Percentiles rank a stretch among this genome's conserved stretches.
These are phyloP conservation scores for Protomyctophum bolini DNA, from an alignment of 2,113 vertebrate species.

Conservation along the genomic window DNA sequence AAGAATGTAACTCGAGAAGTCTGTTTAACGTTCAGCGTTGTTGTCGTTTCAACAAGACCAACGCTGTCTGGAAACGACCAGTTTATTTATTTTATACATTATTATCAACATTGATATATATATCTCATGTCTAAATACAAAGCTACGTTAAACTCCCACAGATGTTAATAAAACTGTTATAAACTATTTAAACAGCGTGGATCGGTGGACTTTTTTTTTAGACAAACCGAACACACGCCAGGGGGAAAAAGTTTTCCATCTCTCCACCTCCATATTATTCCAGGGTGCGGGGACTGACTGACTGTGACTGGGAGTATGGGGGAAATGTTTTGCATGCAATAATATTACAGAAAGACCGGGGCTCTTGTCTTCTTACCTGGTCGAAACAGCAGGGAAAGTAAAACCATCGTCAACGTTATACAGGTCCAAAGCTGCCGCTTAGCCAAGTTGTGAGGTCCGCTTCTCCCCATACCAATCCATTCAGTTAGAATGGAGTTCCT, in stretches of 20 bases:
- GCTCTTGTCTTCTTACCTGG: slow-evolving; percentile 70
- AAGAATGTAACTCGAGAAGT: no score
- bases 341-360: slow-evolving; percentile 20
- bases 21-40: no score
- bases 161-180: no score
- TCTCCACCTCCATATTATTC: slow-evolving; percentile 22
- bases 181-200: neutral
- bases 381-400: slow-evolving; percentile 77
- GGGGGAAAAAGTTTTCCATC: slow-evolving; percentile 9
- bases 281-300: neutral
- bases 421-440: slow-evolving; percentile 83
- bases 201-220: no score
- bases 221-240: neutral
- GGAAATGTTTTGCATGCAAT: slow-evolving; percentile 37
- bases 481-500: slow-evolving; percentile 81
- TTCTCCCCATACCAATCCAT: slow-evolving; percentile 88
- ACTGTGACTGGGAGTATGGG: neutral
- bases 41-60: no score
- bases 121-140: no score
- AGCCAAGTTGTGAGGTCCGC: slow-evolving; percentile 82
- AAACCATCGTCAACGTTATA: slow-evolving; percentile 76
- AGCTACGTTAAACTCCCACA: no score
- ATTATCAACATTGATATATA: no score
- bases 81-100: no score
- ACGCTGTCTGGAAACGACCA: no score